Evolutionary conservation across 2,888 invertebrate species (phyloP), one percentile per base, ranked within the genome.

Genomic region (Griposia aprilina): DNA sequence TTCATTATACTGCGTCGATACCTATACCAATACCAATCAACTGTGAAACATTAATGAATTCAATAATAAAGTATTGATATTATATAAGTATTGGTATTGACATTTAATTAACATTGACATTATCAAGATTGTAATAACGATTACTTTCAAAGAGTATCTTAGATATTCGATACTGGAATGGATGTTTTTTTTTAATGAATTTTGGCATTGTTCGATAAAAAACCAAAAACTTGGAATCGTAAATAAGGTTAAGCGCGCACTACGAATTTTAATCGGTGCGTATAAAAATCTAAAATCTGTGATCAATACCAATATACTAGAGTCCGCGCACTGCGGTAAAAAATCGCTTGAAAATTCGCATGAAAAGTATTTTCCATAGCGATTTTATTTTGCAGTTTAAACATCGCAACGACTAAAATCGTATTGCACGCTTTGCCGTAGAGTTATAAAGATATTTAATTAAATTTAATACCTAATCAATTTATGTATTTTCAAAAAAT

Each of bases 121-220:
- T 69, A 63, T 83, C 83, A 57, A 83, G 67, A 80, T 78, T 23
- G 11, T 68, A 45, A 59, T 83, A 65, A 78, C 23, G 50, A 59
- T 57, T 52, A 59, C 20, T 68, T 15, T 30, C 30, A 15, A 23
- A 36, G 4, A 57, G 20, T 36, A 23, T n/a, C 6, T 66, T 17
- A 15, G 17, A 57, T 65, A 80, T 57, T n/a, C 2, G 83, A 70
- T 23, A 36, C 62, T 20, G 6, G 45, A 57, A 67, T 36, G 45
- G 23, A 63, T 52, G 23, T 41, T 41, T 41, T 41, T 41, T 41
- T 41, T 41, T n/a, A n/a, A n/a, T n/a, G n/a, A n/a, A n/a, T n/a
- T n/a, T n/a, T n/a, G n/a, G n/a, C n/a, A n/a, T n/a, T n/a, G n/a
- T n/a, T 36, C 41, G 41, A 41, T 41, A 41, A n/a, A 66, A 11